Conservation (phyloP, 2,797 vertebrate genomes). For the Halcyon badia region DNA sequence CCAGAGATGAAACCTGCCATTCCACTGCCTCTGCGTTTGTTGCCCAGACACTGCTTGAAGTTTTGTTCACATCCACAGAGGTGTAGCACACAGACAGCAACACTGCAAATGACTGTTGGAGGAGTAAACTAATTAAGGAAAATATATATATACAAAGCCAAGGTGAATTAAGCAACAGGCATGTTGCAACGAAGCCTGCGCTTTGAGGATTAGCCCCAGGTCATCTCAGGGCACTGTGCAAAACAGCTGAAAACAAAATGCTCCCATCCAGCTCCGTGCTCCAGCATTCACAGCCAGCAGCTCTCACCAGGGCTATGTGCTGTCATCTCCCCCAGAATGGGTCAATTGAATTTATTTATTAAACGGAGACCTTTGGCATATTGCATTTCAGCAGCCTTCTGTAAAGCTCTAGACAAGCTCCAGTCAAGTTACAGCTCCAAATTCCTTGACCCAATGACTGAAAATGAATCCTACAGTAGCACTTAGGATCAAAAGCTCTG, state of each 20-base stretch:
- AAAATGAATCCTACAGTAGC: neutral
- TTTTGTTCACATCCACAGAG: neutral
- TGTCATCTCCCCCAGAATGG: neutral
- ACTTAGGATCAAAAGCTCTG: neutral
- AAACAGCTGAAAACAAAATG: neutral
- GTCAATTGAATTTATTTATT: neutral
- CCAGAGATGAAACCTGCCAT: neutral
- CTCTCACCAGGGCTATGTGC: too few species aligned
- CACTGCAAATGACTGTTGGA: neutral
- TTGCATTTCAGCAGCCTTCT: neutral
- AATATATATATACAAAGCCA: neutral
- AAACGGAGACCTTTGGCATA: neutral
- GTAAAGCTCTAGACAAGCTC: neutral
- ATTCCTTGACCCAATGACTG: neutral
- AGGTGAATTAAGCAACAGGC: slow-evolving; percentile 1
- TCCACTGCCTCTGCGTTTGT: neutral
- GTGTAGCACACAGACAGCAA: neutral
- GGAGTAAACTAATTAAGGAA: neutral
- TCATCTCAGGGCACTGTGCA: neutral
- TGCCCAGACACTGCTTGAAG: neutral
- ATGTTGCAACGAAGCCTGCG: neutral
- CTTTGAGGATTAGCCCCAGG: neutral
- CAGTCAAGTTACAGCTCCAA: neutral
- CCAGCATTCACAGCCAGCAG: too few species aligned
- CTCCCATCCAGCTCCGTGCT: too few species aligned